phyloP scores from a whole-genome alignment of 1,140 invertebrate genomes.

The Apis laboriosa region DNA sequence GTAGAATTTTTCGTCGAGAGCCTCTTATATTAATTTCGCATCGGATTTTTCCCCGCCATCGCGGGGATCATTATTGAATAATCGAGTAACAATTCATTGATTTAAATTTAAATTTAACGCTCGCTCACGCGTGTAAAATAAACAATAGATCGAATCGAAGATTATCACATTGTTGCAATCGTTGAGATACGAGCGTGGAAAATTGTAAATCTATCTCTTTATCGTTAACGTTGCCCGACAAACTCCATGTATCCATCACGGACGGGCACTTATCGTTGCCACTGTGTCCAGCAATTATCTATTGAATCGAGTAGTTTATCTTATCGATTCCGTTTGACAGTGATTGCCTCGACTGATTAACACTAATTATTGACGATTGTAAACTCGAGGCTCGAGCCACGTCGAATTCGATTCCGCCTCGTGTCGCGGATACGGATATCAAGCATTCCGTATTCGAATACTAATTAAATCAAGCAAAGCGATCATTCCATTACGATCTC shows the following conservation, averaged over 20 bases:
- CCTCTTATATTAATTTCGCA: too few species aligned
- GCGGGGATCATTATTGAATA: too few species aligned
- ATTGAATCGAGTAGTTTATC: slow-evolving; percentile 29
- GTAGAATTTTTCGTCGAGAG: too few species aligned
- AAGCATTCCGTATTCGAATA: slow-evolving; percentile 28
- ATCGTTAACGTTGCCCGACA: too few species aligned
- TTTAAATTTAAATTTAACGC: too few species aligned
- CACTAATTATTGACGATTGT: slow-evolving; percentile 24
- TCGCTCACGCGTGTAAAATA: too few species aligned
- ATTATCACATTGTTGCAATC: too few species aligned
- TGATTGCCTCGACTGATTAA: slow-evolving; percentile 33
- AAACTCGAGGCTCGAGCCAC: neutral
- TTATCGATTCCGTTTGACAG: slow-evolving; percentile 42
- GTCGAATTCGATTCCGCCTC: slow-evolving; percentile 28
- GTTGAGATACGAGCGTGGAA: too few species aligned
- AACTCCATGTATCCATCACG: neutral
- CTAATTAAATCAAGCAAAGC: slow-evolving; percentile 4
- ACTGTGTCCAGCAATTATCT: slow-evolving; percentile 23
- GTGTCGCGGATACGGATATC: slow-evolving; percentile 18
- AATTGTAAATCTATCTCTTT: too few species aligned
- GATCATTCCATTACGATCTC: neutral
- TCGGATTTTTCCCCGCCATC: too few species aligned
- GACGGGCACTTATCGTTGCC: neutral
- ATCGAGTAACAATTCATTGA: too few species aligned
- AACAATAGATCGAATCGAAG: too few species aligned